Evolutionary conservation across 2,113 vertebrate genomes (phyloP).

Genomic region (Oxygymnocypris stewartii): DNA sequence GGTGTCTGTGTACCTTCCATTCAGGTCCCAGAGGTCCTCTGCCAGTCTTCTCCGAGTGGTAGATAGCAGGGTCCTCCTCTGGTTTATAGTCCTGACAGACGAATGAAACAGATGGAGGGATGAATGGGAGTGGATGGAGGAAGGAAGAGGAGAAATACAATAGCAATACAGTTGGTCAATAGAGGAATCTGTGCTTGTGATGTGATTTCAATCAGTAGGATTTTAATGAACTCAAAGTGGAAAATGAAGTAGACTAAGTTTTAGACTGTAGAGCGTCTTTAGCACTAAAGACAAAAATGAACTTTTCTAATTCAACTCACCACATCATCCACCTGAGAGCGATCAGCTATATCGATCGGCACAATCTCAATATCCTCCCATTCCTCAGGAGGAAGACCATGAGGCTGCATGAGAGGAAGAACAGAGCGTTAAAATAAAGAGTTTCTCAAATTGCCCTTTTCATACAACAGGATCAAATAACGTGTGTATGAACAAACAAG

Average conservation of each 20-base stretch:
- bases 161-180: neutral
- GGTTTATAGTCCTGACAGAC: slow-evolving; percentile 70
- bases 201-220: neutral
- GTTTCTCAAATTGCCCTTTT: neutral
- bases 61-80: slow-evolving; percentile 71
- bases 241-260: neutral
- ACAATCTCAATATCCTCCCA: slow-evolving; percentile 68
- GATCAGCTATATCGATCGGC: slow-evolving; percentile 61
- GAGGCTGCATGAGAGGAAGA: slow-evolving; percentile 55
- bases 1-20: slow-evolving; percentile 67
- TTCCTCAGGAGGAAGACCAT: slow-evolving; percentile 60
- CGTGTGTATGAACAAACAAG: neutral
- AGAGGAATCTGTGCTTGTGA: neutral
- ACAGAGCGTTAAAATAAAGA: neutral
- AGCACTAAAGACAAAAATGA: neutral
- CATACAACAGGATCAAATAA: neutral
- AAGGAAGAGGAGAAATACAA: neutral
- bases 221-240: neutral
- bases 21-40: slow-evolving; percentile 70
- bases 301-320: slow-evolving; percentile 48
- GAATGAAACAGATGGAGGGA: neutral
- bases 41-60: slow-evolving; percentile 70
- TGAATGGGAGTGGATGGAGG: neutral
- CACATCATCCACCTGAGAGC: slow-evolving; percentile 64
- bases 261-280: neutral